A percentile compares a stretch with the other conserved stretches of the same genome.
Conservation (phyloP, 2,888 invertebrate species). For the Agapostemon virescens region DNA sequence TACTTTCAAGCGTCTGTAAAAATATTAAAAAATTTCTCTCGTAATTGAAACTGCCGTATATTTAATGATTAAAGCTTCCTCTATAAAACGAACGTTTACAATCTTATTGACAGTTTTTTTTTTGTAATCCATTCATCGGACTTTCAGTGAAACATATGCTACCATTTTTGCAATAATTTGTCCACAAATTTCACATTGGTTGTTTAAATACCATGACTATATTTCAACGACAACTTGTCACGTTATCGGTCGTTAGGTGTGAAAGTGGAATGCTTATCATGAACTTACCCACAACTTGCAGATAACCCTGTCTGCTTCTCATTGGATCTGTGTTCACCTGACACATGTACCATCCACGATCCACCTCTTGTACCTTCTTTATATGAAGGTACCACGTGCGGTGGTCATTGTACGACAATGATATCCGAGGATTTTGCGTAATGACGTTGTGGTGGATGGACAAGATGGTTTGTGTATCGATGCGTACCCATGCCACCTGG, state of each 20-base stretch:
- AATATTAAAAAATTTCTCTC: no score
- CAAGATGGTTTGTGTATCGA: slow-evolving; percentile 95
- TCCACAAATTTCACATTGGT: no score
- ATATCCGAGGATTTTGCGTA: slow-evolving; percentile 93
- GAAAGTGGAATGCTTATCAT: neutral
- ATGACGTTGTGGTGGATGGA: slow-evolving; percentile 96
- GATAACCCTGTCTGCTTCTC: slow-evolving; percentile 93
- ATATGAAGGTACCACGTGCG: slow-evolving; percentile 95
- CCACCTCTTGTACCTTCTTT: slow-evolving; percentile 92
- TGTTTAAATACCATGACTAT: neutral
- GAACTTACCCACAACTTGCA: slow-evolving; percentile 94
- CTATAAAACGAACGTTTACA: no score
- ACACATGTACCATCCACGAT: slow-evolving; percentile 96
- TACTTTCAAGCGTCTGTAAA: no score
- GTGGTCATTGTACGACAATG: slow-evolving; percentile 93
- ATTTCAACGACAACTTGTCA: neutral
- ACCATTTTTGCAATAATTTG: no score
- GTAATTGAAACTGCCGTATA: no score
- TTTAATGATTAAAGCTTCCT: no score
- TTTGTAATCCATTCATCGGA: no score
- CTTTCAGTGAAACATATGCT: no score
- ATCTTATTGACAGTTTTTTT: no score
- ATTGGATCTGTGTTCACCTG: slow-evolving; percentile 97
- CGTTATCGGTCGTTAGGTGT: neutral
- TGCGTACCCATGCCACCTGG: slow-evolving; percentile 96